These are phyloP conservation scores for Forbesichthys agassizii DNA, from an alignment of 2,113 vertebrate species.

Conservation along the genomic window DNA sequence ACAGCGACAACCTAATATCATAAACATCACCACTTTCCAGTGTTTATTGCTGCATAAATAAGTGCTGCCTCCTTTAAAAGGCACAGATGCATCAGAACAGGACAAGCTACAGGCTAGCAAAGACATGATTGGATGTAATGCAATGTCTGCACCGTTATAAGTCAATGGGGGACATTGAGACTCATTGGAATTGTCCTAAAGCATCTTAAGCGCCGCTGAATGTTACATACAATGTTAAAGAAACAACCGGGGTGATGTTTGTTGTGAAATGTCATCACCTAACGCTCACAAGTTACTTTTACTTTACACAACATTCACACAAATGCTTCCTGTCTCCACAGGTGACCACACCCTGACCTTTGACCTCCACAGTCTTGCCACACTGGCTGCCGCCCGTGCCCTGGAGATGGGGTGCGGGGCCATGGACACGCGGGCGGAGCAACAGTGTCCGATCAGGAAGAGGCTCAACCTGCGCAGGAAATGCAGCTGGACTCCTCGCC, in stretches of 20 bases:
- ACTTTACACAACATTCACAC: not conserved
- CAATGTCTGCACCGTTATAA: too few relatives aligned
- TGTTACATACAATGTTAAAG: too few relatives aligned
- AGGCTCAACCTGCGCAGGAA: slow-evolving; percentile 87
- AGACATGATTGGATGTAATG: not conserved
- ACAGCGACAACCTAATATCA: slow-evolving; percentile 71
- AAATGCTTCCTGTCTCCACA: slow-evolving; percentile 48
- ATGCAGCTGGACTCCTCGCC: slow-evolving; percentile 90
- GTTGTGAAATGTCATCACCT: too few relatives aligned
- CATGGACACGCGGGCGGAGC: slow-evolving; percentile 10
- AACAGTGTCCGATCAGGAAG: slow-evolving; percentile 74
- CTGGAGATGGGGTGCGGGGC: slow-evolving; percentile 74
- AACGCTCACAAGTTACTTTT: too few relatives aligned
- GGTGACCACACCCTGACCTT: slow-evolving; percentile 86
- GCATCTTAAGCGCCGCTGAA: too few relatives aligned
- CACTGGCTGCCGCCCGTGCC: slow-evolving; percentile 88
- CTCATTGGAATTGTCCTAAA: too few relatives aligned
- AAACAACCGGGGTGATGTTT: too few relatives aligned
- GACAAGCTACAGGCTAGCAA: not conserved
- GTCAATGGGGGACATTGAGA: too few relatives aligned
- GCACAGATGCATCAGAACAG: not conserved
- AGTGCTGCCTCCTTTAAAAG: slow-evolving; percentile 26
- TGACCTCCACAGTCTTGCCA: slow-evolving; percentile 91
- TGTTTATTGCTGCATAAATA: slow-evolving; percentile 50
- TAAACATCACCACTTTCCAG: slow-evolving; percentile 71